Base-by-base conservation (phyloP, 1,140 invertebrate species). In the Anadara kagoshimensis region DNA sequence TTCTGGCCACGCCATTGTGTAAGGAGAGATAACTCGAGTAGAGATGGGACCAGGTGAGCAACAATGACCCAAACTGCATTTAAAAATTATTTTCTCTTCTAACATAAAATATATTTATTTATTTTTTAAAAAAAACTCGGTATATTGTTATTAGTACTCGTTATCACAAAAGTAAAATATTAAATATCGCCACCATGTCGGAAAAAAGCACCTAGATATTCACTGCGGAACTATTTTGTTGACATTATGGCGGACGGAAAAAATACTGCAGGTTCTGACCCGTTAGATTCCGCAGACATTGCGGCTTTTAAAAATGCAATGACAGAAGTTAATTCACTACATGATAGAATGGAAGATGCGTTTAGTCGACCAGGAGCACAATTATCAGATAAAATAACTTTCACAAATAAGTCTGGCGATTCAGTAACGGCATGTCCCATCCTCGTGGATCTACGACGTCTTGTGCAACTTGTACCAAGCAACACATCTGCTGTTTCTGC, bases 401-500 rank as follows among this genome's bases (percentile, higher is more conserved):
- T 87, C 61, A 80, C 73, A 51, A 81, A 82, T 51, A 81, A 75
- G 64, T 75, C 74, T 29, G 85, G 86, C 10, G 59, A 83, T 49
- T 53, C 22, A 11, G 75, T 86, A 10, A 70, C 75, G 44, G 83
- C 70, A 4, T 81, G 76, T 58, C 84, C 86, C 14, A 79, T 87
- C 18, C 72, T 87, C 12, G 81, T 87, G 22, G 86, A 87, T 75
- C 83, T 87, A 70, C 69, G 79, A 11, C 71, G 86, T 54, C 64
- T 87, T 16, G 12, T 87, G 11, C 79, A 82, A 58, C 73, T 84
- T 11, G 73, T 72, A 10, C 58, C 70, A 14, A 75, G 63, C 41
- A 69, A 70, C 61, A 49, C 63, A 44, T 63, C 67, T 22, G 36
- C 68, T 26, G 62, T 74, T 5, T 44, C 45, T 20, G 26, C 53